These are phyloP conservation scores for Brachyrhaphis roseni DNA, from an alignment of 2,797 vertebrate genomes.

Conservation along the genomic window DNA sequence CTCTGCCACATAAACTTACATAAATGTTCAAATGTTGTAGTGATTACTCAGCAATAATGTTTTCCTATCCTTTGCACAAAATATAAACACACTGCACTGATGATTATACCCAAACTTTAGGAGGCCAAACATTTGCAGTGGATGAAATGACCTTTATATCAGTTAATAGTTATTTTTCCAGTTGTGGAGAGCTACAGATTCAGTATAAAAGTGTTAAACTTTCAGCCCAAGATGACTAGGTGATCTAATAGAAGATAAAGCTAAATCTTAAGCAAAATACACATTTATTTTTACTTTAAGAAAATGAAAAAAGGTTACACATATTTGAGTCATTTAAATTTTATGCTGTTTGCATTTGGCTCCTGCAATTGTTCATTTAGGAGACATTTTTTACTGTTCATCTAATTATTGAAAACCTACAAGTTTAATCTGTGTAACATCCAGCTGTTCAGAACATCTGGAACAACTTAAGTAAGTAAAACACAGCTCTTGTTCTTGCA, in stretches of 20 bases:
- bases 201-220: background rate
- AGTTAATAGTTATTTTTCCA: background rate
- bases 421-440: slow-evolving; percentile 57
- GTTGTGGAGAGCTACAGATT: background rate
- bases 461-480: slow-evolving; percentile 64
- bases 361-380: slow-evolving; percentile 16
- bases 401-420: slow-evolving; percentile 39
- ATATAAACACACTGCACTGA: background rate
- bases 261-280: background rate
- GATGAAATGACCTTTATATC: background rate
- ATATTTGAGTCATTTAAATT: background rate
- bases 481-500: slow-evolving; percentile 47
- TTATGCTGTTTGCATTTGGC: background rate
- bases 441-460: slow-evolving; percentile 71
- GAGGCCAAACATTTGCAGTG: background rate
- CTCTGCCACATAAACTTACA: background rate
- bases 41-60: background rate
- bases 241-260: background rate
- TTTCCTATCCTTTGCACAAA: background rate
- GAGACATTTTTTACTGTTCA: slow-evolving; percentile 40
- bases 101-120: background rate
- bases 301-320: background rate
- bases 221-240: background rate
- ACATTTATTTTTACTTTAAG: background rate
- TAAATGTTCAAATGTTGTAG: background rate